Base-by-base conservation (phyloP, 1,140 invertebrate species). In the Drosophila sucinea region DNA sequence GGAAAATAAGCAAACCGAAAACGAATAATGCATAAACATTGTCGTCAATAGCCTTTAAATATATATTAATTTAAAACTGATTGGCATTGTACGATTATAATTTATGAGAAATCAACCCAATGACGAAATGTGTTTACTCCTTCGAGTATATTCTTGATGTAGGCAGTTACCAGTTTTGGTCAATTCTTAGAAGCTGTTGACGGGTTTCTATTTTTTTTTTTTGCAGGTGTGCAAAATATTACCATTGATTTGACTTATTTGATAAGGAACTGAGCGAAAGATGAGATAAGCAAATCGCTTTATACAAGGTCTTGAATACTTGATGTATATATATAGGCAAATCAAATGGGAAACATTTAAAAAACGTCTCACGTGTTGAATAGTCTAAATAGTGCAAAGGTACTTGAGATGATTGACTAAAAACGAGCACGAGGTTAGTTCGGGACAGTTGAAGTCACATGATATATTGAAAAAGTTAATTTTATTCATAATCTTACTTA, bases 41-140 rank as follows among this genome's bases (percentile, higher is more conserved):
- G 44, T 51, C 44, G 44, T 51, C 44, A 51, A 51, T 51, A 10
- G 44, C 23, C 25, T 23, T 51, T 51, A 77, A 77, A 65, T 70
- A 61, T 63, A 78, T 85, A 85, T 86, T 87, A 77, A 87, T 86
- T 86, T 79, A 79, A 82, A 85, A 82, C 66, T 73, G 81, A 85
- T 84, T 85, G 81, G 68, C 64, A 47, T 60, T 47, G 54, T 32
- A 60, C 64, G 76, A 64, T 75, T 86, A 35, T 35, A 72, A 87
- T 87, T 79, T 80, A 77, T 83, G 83, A 87, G 67, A 51, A 87
- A 86, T 84, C 69, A 58, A 38, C 17, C 30, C 41, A 30, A 77
- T 86, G 83, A 83, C 83, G 79, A 83, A 83, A 79, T 68, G 73
- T 89, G 70, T 83, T 89, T 87, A 77, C 75, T 25, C 44, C 5